These are phyloP conservation scores for Engystomops pustulosus DNA, from an alignment of 2,113 vertebrate genomes.

Conservation along the genomic window DNA sequence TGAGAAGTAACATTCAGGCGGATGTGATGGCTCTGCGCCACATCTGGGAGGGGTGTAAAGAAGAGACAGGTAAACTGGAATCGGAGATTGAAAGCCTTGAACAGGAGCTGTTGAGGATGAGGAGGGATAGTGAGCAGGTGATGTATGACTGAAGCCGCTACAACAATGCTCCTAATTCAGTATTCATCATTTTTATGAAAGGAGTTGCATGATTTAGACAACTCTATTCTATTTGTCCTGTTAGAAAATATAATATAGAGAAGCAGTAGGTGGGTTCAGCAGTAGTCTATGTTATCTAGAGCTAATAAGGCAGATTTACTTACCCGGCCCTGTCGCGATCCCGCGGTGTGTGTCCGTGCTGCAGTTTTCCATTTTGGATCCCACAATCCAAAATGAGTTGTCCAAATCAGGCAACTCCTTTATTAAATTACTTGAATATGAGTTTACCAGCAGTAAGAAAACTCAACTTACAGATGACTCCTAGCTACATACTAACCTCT, in stretches of 20 bases:
- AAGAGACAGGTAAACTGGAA: conserved; percentile 77
- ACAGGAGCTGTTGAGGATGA: conserved; percentile 85
- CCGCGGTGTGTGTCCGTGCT: too few relatives aligned
- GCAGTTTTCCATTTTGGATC: neutral
- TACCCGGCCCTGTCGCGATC: too few relatives aligned
- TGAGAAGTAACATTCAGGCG: conserved; percentile 70
- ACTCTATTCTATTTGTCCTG: neutral
- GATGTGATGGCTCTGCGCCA: conserved; percentile 80
- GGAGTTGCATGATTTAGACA: neutral
- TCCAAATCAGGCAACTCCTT: neutral
- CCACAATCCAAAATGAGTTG: neutral
- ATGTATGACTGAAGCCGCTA: conserved; percentile 34
- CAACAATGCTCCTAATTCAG: neutral
- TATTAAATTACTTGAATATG: neutral
- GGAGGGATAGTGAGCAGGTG: conserved; percentile 87
- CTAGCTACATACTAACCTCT: too few relatives aligned
- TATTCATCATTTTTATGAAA: neutral
- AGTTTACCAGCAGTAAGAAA: too few relatives aligned
- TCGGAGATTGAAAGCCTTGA: conserved; percentile 87
- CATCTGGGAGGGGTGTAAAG: conserved; percentile 82
- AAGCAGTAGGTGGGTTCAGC: too few relatives aligned
- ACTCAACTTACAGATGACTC: too few relatives aligned
- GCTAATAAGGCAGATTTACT: too few relatives aligned
- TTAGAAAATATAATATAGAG: too few relatives aligned
- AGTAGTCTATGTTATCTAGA: too few relatives aligned